Evolutionary conservation across 2,888 invertebrate genomes (phyloP), one percentile per base, ranked within the genome.

Genomic region (Gari tellinella): DNA sequence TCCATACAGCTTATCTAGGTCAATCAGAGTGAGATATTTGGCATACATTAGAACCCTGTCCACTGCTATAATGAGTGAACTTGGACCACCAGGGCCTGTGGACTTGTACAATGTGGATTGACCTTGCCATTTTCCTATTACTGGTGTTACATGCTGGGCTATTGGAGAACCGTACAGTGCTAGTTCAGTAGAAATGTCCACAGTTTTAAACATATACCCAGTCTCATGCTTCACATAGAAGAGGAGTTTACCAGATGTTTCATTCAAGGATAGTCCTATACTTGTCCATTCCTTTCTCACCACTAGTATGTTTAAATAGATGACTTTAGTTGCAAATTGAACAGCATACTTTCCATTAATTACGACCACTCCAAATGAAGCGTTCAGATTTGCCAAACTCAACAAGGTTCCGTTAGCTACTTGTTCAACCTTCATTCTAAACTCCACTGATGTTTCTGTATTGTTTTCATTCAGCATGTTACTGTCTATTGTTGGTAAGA

Each of bases 221-320:
- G 49, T 31, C 37, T 64, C 72, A 46, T 72, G 60, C 14, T 55
- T 63, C 38, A 69, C 69, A 49, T 65, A 40, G 51, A 77, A 68
- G 17, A 61, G 12, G 7, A 66, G 10, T 21, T 52, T 25, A 21
- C 72, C 77, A 25, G 65, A 48, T 8, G 48, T 48, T 25, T 66
- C 62, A 63, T 77, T 65, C 8, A 68, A 45, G 21, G 66, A 43
- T 0, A 77, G 8, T 4, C 77, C 72, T 25, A 87, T 52, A 40
- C 82, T 82, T 23, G 84, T 73, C 87, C 87, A 87, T 21, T 63
- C 60, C 8, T 65, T 58, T 2, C 52, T 14, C 4, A 56, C 53
- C 12, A 82, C 73, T 23, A 25, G 41, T 2, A 81, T 58, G 15
- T 58, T 60, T 0, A 85, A 84, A 21, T 75, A 64, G 61, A 67